Conservation (phyloP, 2,797 vertebrate species). For the Hippocampus kuda region DNA sequence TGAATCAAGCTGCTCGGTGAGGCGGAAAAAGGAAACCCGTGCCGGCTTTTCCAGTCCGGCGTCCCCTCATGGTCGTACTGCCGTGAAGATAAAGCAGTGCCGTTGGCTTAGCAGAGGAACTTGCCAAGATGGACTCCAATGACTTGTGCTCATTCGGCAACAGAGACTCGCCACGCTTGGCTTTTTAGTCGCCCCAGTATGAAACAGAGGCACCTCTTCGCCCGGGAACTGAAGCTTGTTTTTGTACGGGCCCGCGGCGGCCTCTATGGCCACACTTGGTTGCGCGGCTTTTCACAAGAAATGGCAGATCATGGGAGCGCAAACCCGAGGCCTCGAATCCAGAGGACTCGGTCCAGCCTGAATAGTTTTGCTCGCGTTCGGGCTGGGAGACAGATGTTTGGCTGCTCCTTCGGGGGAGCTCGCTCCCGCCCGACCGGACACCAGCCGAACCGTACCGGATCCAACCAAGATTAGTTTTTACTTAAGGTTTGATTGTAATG, state of each 20-base stretch:
- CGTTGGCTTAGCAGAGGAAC: too few relatives aligned
- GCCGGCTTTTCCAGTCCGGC: background rate
- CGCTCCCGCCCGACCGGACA: slow-evolving; percentile 62
- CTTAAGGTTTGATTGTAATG: background rate
- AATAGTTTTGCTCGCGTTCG: slow-evolving; percentile 38
- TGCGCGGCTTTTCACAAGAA: background rate
- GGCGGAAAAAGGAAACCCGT: background rate
- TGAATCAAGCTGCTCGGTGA: slow-evolving; percentile 1
- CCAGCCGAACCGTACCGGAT: slow-evolving; percentile 25
- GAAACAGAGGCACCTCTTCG: too few relatives aligned
- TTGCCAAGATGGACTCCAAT: background rate
- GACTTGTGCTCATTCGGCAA: background rate
- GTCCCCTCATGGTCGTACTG: background rate
- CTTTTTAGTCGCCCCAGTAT: too few relatives aligned
- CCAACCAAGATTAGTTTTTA: slow-evolving; percentile 10
- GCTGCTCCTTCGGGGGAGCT: slow-evolving; percentile 26
- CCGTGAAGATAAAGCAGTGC: background rate
- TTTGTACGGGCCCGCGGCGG: background rate
- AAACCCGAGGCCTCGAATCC: background rate
- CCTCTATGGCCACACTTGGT: background rate
- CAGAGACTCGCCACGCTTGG: too few relatives aligned
- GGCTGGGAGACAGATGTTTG: slow-evolving; percentile 39
- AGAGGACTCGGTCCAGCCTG: slow-evolving; percentile 39
- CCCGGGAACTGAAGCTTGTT: background rate
- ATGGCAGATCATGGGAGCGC: background rate